Base-by-base conservation (phyloP, 2,797 vertebrate species). In the Catharus ustulatus region DNA sequence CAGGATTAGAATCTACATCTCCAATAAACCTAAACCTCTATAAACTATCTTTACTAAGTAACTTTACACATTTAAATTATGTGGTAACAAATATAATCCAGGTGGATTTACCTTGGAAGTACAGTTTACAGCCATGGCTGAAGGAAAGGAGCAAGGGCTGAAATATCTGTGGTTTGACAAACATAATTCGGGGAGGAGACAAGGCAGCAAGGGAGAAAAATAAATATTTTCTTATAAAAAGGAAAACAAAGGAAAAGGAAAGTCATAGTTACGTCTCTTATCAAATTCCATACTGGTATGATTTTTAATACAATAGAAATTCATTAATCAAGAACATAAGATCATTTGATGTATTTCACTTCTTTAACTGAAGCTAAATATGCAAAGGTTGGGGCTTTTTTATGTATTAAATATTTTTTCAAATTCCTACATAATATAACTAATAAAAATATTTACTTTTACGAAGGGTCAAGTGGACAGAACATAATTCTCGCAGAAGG, bases 401-500 rank as follows among this genome's bases (percentile, higher is more conserved):
- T 58, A 86, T 32, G 17, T 69, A 90, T 71, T 78, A 77, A 89
- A 10, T 91, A 23, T 38, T 93, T 90, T 92, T 84, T 69, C 30
- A 79, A 92, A 94, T 72, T 89, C 66, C 78, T 97, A 87, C 77
- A 81, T 87, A 94, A 91, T 4, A 2, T 84, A 90, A 95, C 63
- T 59, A 86, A 93, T 85, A 87, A 90, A 90, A 93, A 69, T 88
- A 93, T 94, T 96, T 94, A 88, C 69, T 95, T 95, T 92, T 93
- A 94, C 89, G 85, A 54, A 91, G 78, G 92, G 87, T 95, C 84
- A 95, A 91, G 68, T 91, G 71, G 73, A 92, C 78, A 90, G 67
- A 94, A 84, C 42, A 36, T 67, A 87, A 62, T 94, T 97, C 88
- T 97, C 93, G 59, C 93, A 96, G 78, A 97, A 97, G 89, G 91